Evolutionary conservation across 1,140 invertebrate genomes (phyloP).

Genomic region (Eueides isabella): DNA sequence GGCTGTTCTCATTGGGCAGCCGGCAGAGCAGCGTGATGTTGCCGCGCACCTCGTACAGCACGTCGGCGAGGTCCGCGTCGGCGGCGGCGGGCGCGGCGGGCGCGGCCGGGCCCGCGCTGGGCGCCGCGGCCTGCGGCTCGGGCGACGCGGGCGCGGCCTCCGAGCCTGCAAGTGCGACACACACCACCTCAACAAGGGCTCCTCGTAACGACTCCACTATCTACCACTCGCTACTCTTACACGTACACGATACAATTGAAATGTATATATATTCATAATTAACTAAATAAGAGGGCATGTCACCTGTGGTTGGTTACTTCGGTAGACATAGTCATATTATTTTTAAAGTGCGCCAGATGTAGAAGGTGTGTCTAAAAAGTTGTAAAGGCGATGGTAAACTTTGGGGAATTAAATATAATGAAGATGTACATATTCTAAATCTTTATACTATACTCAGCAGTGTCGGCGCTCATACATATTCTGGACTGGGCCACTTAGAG

Average conservation of each 20-base stretch:
- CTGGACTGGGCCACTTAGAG: too few relatives aligned
- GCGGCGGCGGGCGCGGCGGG: constrained; percentile 70
- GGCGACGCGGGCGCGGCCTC: constrained; percentile 36
- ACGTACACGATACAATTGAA: not conserved
- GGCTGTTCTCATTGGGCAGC: constrained; percentile 37
- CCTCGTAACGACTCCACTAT: constrained; percentile 29
- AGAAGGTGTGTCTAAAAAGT: not conserved
- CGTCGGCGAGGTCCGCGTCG: constrained; percentile 25
- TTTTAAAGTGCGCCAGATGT: not conserved
- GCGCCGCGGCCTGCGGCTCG: constrained; percentile 40
- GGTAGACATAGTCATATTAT: not conserved
- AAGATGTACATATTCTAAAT: not conserved
- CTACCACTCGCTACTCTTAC: constrained; percentile 9
- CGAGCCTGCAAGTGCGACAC: constrained; percentile 43
- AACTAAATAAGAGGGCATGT: not conserved
- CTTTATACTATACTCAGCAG: not conserved
- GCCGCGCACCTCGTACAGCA: constrained; percentile 49
- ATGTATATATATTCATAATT: not conserved
- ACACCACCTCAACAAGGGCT: constrained; percentile 27
- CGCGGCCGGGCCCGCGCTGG: constrained; percentile 36
- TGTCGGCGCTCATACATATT: not conserved
- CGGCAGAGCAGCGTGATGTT: constrained; percentile 47
- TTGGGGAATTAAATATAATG: not conserved
- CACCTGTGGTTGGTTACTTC: not conserved
- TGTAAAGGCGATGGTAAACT: not conserved